Percentiles rank a stretch among this genome's conserved stretches.
phyloP scores from a whole-genome alignment of 2,888 invertebrate species.

The Pseudeuparius sepicola region DNA sequence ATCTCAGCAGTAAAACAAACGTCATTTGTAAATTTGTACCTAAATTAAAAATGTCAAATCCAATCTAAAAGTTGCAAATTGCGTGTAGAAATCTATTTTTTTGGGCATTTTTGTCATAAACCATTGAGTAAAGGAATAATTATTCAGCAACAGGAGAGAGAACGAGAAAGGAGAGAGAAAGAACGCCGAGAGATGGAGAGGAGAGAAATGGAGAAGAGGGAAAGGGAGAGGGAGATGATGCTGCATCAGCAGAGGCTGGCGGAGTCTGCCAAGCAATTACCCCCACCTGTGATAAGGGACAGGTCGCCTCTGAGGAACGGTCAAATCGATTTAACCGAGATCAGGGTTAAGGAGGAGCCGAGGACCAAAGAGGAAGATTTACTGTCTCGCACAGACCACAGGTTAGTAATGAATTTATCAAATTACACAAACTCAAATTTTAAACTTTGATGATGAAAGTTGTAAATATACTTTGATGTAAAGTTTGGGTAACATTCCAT shows the following conservation, averaged over 20 bases:
- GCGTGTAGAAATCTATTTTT: background rate
- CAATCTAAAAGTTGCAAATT: background rate
- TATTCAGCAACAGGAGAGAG: conserved; percentile 38
- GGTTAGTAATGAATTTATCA: conserved; percentile 44
- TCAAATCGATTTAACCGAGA: conserved; percentile 35
- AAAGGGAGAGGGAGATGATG: conserved; percentile 49
- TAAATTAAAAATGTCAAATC: conserved; percentile 4
- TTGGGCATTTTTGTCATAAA: too few relatives aligned
- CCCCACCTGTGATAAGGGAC: conserved; percentile 42
- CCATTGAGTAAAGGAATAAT: too few relatives aligned
- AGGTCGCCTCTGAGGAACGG: conserved; percentile 72
- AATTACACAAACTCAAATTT: too few relatives aligned
- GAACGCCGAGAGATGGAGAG: conserved; percentile 47
- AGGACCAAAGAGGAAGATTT: conserved; percentile 41
- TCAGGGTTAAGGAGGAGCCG: conserved; percentile 57
- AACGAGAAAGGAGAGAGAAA: conserved; percentile 43
- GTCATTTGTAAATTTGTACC: too few relatives aligned
- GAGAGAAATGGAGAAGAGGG: conserved; percentile 48
- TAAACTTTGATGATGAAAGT: too few relatives aligned
- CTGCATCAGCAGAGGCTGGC: conserved; percentile 48
- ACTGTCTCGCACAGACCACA: conserved; percentile 33
- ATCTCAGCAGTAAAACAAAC: too few relatives aligned
- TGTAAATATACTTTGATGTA: too few relatives aligned
- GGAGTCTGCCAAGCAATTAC: conserved; percentile 38
- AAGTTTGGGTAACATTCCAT: too few relatives aligned